Evolutionary conservation across 2,888 invertebrate species (phyloP), one percentile per base, ranked within the genome.

Genomic region (Notodonta ziczac): DNA sequence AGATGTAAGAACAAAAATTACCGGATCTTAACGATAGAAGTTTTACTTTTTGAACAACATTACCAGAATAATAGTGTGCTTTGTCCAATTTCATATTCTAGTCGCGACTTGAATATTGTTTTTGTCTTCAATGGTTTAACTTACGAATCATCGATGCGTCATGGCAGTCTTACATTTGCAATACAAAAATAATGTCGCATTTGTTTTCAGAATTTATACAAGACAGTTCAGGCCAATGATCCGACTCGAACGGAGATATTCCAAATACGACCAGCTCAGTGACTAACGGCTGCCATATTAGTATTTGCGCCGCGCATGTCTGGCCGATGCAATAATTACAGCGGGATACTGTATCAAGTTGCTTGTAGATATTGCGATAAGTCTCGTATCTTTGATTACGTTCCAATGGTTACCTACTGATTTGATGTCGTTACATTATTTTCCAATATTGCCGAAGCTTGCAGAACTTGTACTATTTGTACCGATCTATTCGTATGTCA

Each of bases 81-180:
- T 16, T 9, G 50, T 50, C 2, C 16, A 50, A n/a, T 8, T 4
- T 10, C 9, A 4, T 16, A 16, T 50, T 14, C 50, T 16, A 50
- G 9, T 50, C 8, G 13, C 52, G 8, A 9, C 50, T 50, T 16
- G 50, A 32, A 52, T 24, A 32, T 52, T 52, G 24, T 24, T 52
- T 10, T 16, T 4, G n/a, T n/a, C n/a, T n/a, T n/a, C n/a, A n/a
- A n/a, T n/a, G n/a, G 50, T 52, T 52, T 32, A 12, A 24, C 2
- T 32, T 12, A 52, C 32, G 32, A 52, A 52, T 52, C 52, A 52
- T 24, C 52, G 16, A 52, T 52, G 52, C 13, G 52, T 52, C 52
- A 52, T 8, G 4, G 13, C 6, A 52, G 50, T 9, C 16, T 9
- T 50, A 52, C 32, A 52, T 35, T 52, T 52, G 32, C 32, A 52